Conservation (phyloP, 2,797 vertebrate species). For the Melanotaenia pygmaea region DNA sequence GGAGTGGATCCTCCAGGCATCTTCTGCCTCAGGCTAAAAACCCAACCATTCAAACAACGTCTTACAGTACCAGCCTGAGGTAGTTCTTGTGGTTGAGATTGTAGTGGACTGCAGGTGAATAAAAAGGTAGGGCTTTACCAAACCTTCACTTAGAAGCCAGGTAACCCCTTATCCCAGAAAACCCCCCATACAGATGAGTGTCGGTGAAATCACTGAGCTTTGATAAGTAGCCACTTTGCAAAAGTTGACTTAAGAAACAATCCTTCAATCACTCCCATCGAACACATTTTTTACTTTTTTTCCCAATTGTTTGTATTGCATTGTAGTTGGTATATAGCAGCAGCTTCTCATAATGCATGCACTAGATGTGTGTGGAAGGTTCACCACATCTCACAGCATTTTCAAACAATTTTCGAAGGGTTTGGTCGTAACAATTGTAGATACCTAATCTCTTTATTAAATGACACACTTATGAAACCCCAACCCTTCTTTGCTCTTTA, state of each 20-base stretch:
- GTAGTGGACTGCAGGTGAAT: no score
- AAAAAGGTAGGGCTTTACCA: neutral
- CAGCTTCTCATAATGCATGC: neutral
- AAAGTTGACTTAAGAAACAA: neutral
- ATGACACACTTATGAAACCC: neutral
- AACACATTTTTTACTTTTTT: neutral
- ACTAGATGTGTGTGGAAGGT: neutral
- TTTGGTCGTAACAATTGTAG: neutral
- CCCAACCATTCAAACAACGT: conserved; percentile 2
- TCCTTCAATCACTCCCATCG: neutral
- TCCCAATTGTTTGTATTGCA: neutral
- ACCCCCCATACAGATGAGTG: neutral
- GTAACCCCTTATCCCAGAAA: neutral
- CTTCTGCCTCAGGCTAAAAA: conserved; percentile 11
- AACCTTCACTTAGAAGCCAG: conserved; percentile 1
- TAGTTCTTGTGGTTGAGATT: neutral
- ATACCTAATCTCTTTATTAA: neutral
- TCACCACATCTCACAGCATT: neutral
- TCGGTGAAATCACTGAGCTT: neutral
- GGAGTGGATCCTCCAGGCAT: conserved; percentile 3
- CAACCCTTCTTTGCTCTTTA: neutral
- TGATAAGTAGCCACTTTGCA: conserved; percentile 1
- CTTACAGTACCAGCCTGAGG: neutral
- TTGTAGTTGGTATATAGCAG: neutral
- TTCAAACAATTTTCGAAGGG: neutral